Percentiles rank a stretch among this genome's conserved stretches.
phyloP scores from a whole-genome alignment of 2,888 invertebrate genomes.

The Pterobdella sp. region DNA sequence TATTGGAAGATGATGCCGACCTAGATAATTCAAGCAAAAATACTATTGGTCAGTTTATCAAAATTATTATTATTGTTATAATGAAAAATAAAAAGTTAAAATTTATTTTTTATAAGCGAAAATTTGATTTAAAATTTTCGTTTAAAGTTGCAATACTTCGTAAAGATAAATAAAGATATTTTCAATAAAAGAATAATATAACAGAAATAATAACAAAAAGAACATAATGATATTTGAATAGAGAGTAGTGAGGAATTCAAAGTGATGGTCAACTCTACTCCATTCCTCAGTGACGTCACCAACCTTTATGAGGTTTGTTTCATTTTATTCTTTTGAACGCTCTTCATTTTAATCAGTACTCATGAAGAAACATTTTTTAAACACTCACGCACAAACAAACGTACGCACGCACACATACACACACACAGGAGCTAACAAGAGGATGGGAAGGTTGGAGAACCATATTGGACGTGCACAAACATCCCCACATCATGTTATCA shows the following conservation, averaged over 20 bases:
- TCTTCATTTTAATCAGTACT: too few species aligned
- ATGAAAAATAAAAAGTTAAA: too few species aligned
- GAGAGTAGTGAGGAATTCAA: not conserved
- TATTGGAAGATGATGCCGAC: conserved; percentile 43
- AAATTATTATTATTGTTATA: too few species aligned
- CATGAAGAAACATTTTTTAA: too few species aligned
- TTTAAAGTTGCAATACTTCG: too few species aligned
- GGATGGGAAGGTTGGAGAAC: conserved; percentile 48
- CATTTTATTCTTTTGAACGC: not conserved
- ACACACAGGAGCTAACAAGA: conserved; percentile 45
- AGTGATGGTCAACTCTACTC: not conserved
- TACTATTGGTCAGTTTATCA: too few species aligned
- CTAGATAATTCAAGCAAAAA: not conserved
- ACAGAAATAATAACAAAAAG: too few species aligned
- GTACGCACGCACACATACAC: not conserved
- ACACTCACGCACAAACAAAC: not conserved
- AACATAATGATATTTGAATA: too few species aligned
- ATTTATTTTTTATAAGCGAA: too few species aligned
- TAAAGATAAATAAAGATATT: too few species aligned
- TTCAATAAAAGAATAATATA: too few species aligned
- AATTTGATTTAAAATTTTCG: too few species aligned
- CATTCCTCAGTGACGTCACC: conserved; percentile 5
- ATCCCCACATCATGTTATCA: conserved; percentile 46
- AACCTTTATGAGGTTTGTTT: conserved; percentile 7
- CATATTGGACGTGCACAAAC: conserved; percentile 43